These are phyloP conservation scores for Leiothrix lutea DNA, from an alignment of 2,113 vertebrate species.

Conservation along the genomic window DNA sequence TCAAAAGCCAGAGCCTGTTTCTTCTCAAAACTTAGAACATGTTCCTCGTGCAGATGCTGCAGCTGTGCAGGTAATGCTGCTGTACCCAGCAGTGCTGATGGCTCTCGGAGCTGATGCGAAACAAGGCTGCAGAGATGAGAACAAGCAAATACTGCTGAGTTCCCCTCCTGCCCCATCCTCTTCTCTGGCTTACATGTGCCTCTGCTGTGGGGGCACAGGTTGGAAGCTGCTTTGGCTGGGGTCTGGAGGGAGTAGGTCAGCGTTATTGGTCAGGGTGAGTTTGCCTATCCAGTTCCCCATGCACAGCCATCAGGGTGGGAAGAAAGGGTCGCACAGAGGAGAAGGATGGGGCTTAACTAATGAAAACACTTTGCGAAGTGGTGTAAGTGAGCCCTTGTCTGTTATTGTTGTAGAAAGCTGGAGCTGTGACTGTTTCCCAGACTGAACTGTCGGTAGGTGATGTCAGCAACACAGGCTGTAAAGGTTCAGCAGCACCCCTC, in stretches of 20 bases:
- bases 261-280: neutral
- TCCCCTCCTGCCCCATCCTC: neutral
- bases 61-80: constrained; percentile 36
- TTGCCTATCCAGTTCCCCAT: neutral
- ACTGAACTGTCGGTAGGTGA: neutral
- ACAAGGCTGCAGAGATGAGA: neutral
- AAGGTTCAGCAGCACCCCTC: neutral
- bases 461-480: neutral
- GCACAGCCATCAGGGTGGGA: neutral
- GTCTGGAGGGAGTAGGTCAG: neutral
- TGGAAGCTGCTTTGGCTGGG: neutral
- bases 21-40: neutral
- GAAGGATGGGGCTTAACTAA: neutral
- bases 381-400: neutral
- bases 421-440: neutral
- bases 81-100: neutral
- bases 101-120: neutral
- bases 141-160: neutral
- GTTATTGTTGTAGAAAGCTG: constrained; percentile 22
- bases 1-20: neutral
- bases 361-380: neutral
- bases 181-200: neutral
- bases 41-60: neutral
- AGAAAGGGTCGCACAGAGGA: neutral
- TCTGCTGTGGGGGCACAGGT: neutral